These are phyloP conservation scores for Resseliella maxima DNA, from an alignment of 2,888 invertebrate genomes.

Conservation along the genomic window DNA sequence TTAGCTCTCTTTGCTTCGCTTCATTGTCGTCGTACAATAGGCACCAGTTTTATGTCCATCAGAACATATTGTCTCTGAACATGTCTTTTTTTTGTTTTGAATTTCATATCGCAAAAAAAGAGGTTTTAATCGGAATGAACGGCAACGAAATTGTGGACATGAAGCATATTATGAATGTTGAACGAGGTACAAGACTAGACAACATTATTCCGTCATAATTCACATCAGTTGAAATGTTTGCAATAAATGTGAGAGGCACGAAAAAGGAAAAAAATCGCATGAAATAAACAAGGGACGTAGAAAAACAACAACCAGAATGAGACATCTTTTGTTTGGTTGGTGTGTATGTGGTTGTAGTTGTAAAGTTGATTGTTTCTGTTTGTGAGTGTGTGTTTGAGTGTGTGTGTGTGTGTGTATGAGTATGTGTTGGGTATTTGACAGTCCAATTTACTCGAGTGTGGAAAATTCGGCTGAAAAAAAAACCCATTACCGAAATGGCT, in stretches of 20 bases:
- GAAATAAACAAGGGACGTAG: not conserved
- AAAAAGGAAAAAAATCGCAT: not conserved
- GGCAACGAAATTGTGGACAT: not conserved
- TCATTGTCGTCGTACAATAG: not conserved
- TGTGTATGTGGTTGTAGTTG: no score
- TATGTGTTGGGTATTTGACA: not conserved
- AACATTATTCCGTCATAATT: not conserved
- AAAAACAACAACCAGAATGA: not conserved
- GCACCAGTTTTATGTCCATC: not conserved
- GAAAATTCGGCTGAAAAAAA: not conserved
- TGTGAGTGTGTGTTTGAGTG: no score
- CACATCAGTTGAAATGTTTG: not conserved
- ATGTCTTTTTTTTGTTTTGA: not conserved
- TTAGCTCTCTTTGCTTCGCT: not conserved
- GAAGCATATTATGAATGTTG: not conserved
- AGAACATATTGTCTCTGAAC: not conserved
- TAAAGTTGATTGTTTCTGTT: no score
- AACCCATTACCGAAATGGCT: not conserved
- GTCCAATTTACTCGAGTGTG: not conserved
- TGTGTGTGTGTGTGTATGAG: no score
- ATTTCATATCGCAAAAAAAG: not conserved
- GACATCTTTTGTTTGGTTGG: not conserved
- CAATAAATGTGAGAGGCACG: not conserved
- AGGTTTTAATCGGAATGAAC: not conserved
- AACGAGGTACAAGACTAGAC: not conserved